These are phyloP conservation scores for Drosophila ficusphila DNA, from an alignment of 1,140 invertebrate species.

Conservation along the genomic window DNA sequence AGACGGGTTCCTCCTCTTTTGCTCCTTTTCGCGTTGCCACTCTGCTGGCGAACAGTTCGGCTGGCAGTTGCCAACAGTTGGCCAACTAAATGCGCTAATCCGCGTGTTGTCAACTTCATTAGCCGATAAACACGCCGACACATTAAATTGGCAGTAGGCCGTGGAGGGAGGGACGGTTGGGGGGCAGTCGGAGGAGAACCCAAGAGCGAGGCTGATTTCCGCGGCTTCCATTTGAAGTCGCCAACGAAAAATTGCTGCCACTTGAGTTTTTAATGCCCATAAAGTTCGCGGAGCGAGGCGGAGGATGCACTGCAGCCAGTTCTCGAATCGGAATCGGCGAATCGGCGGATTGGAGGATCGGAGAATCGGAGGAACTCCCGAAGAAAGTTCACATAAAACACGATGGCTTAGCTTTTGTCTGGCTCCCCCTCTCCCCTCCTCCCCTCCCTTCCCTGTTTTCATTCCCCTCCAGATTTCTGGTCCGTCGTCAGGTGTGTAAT, in stretches of 20 bases:
- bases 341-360: constrained; percentile 20
- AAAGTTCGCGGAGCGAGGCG: constrained; percentile 73
- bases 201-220: constrained; percentile 19
- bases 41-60: neutral
- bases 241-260: constrained; percentile 84
- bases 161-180: constrained; percentile 19
- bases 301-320: constrained; percentile 67
- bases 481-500: constrained; percentile 83
- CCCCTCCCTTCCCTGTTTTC: neutral
- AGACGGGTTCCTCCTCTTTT: constrained; percentile 11
- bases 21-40: neutral
- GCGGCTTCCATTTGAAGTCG: constrained; percentile 81
- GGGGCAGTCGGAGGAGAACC: neutral
- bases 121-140: constrained; percentile 84
- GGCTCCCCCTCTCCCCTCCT: constrained; percentile 16
- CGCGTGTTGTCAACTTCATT: constrained; percentile 84
- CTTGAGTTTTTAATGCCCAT: constrained; percentile 84
- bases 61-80: constrained; percentile 62
- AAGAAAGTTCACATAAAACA: constrained; percentile 81
- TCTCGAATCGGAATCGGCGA: neutral
- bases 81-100: constrained; percentile 83
- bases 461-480: constrained; percentile 8
- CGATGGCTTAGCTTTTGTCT: constrained; percentile 78
- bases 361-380: constrained; percentile 40
- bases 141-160: constrained; percentile 73